phyloP scores from a whole-genome alignment of 2,888 invertebrate species.

The Erannis defoliaria region DNA sequence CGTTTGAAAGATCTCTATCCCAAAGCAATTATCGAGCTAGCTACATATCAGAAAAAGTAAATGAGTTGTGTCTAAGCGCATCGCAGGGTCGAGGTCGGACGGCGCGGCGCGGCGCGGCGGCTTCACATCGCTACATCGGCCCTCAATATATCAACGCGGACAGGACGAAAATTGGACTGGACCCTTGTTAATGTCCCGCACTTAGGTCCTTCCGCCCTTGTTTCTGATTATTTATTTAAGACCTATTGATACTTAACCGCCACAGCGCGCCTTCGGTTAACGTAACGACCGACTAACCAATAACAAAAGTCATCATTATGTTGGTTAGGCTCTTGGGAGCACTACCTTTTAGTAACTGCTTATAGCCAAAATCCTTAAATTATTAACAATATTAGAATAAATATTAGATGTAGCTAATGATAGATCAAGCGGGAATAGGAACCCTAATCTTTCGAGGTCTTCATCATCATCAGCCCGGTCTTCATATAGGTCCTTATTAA shows the following conservation, averaged over 20 bases:
- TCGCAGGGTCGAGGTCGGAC: constrained; percentile 33
- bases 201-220: constrained; percentile 80
- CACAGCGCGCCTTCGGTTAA: constrained; percentile 12
- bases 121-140: constrained; percentile 70
- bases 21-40: constrained; percentile 53
- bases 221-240: constrained; percentile 84
- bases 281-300: constrained; percentile 26
- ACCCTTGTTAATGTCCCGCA: constrained; percentile 85
- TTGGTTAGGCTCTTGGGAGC: constrained; percentile 21
- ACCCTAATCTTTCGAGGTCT: too few species aligned
- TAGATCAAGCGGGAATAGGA: too few species aligned
- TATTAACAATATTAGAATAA: too few species aligned
- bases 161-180: constrained; percentile 86
- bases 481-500: too few species aligned
- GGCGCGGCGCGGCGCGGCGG: constrained; percentile 38
- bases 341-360: constrained; percentile 2
- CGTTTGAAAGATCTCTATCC: constrained; percentile 27
- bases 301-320: constrained; percentile 34
- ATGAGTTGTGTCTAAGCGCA: constrained; percentile 69
- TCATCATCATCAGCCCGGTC: too few species aligned
- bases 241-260: constrained; percentile 71
- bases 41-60: constrained; percentile 66
- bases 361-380: too few species aligned
- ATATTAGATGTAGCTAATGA: too few species aligned
- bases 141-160: constrained; percentile 85